Percentiles rank a stretch among this genome's conserved stretches.
Evolutionary conservation across 2,113 vertebrate species (phyloP).

Genomic region (Paracanthobrama guichenoti): DNA sequence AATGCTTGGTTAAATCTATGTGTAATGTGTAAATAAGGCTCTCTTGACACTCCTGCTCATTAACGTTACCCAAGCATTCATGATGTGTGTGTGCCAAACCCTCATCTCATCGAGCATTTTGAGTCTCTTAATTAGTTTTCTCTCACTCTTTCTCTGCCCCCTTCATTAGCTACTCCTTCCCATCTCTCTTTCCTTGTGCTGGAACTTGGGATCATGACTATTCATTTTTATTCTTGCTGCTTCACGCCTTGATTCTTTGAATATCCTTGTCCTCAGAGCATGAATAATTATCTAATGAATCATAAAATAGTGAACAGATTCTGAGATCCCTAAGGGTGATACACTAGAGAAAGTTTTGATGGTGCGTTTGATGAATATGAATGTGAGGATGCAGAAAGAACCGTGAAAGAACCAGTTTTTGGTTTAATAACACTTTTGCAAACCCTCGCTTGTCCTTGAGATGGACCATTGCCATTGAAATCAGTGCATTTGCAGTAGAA

Average conservation of each 20-base stretch:
- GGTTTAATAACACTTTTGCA: neutral
- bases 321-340: neutral
- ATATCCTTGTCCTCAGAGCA: slow-evolving; percentile 22
- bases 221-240: slow-evolving; percentile 7
- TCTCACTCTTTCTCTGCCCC: neutral
- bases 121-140: slow-evolving; percentile 68
- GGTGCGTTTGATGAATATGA: neutral
- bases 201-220: slow-evolving; percentile 9
- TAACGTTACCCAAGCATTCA: slow-evolving; percentile 29
- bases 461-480: neutral
- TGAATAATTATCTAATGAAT: slow-evolving; percentile 32
- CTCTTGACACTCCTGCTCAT: slow-evolving; percentile 25
- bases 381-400: neutral
- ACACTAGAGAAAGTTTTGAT: neutral
- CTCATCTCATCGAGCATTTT: slow-evolving; percentile 46
- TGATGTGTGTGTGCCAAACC: slow-evolving; percentile 35
- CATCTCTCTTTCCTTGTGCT: neutral
- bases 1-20: slow-evolving; percentile 23
- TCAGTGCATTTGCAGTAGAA: neutral
- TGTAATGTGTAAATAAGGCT: slow-evolving; percentile 37
- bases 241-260: neutral
- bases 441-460: neutral
- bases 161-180: neutral
- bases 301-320: neutral
- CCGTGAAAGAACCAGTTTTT: neutral